Percentiles rank a stretch among this genome's conserved stretches.
Conservation (phyloP, 2,888 invertebrate species). For the Chrysodeixis includens region DNA sequence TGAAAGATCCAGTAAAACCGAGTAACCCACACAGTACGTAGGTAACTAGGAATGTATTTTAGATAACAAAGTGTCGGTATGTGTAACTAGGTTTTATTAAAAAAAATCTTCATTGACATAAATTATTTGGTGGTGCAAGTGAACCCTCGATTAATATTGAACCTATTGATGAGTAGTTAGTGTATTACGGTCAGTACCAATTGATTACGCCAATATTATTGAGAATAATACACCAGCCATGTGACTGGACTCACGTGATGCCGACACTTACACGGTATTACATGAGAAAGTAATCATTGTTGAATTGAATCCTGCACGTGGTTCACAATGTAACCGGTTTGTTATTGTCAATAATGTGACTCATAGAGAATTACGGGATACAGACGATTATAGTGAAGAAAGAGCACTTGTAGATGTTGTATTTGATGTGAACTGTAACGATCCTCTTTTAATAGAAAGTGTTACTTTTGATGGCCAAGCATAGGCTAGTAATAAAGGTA, state of each 20-base stretch:
- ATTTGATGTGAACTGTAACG: neutral
- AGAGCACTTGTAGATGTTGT: neutral
- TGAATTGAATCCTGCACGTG: conserved; percentile 39
- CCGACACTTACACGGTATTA: conserved; percentile 32
- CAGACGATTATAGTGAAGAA: conserved; percentile 1
- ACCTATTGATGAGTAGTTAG: neutral
- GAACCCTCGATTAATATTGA: neutral
- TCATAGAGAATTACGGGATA: conserved; percentile 8
- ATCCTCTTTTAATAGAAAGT: neutral
- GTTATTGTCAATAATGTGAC: conserved; percentile 23
- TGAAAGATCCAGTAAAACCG: too few species aligned
- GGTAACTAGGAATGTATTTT: too few species aligned
- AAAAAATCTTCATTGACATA: too few species aligned
- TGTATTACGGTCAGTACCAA: conserved; percentile 7
- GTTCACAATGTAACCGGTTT: conserved; percentile 22
- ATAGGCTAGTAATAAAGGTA: neutral
- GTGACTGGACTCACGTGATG: conserved; percentile 32
- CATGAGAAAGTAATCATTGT: conserved; percentile 33
- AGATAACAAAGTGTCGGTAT: too few species aligned
- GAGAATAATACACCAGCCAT: conserved; percentile 11
- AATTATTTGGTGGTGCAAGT: too few species aligned
- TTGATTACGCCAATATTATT: conserved; percentile 10
- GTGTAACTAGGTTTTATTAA: too few species aligned
- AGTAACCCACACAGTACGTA: too few species aligned
- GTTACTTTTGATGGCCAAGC: neutral